Percentiles rank a stretch among this genome's conserved stretches.
These are phyloP conservation scores for Tetropium fuscum DNA, from an alignment of 2,888 invertebrate genomes.

Conservation along the genomic window DNA sequence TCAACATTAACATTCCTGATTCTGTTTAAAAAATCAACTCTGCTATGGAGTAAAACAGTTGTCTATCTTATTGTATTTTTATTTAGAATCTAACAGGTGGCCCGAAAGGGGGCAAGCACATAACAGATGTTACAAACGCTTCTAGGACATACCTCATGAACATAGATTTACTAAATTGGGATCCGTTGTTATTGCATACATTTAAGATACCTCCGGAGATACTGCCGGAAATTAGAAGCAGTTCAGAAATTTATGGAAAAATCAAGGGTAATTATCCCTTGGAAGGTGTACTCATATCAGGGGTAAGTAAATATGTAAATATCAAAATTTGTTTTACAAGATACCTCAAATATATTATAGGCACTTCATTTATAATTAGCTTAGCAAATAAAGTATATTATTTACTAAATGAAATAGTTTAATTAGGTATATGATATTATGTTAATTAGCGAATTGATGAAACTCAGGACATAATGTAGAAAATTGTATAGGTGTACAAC, in stretches of 20 bases:
- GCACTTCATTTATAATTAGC: too few species aligned
- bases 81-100: slow-evolving; percentile 79
- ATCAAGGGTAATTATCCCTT: slow-evolving; percentile 75
- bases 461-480: too few species aligned
- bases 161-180: slow-evolving; percentile 89
- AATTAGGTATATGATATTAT: too few species aligned
- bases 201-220: slow-evolving; percentile 88
- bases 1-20: too few species aligned
- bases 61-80: slow-evolving; percentile 12
- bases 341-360: too few species aligned
- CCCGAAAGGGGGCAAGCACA: slow-evolving; percentile 75
- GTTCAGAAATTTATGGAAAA: slow-evolving; percentile 92
- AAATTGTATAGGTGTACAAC: background rate
- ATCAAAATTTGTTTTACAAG: too few species aligned
- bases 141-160: slow-evolving; percentile 97
- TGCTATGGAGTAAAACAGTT: too few species aligned
- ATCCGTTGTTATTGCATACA: slow-evolving; percentile 86
- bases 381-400: too few species aligned
- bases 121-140: slow-evolving; percentile 98
- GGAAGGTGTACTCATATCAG: slow-evolving; percentile 86
- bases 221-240: slow-evolving; percentile 90
- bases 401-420: too few species aligned
- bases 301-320: slow-evolving; percentile 71
- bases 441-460: too few species aligned
- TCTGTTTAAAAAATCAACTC: too few species aligned